Conservation (phyloP, 23 tunicate genomes). For the Clavelina lepadiformis region DNA sequence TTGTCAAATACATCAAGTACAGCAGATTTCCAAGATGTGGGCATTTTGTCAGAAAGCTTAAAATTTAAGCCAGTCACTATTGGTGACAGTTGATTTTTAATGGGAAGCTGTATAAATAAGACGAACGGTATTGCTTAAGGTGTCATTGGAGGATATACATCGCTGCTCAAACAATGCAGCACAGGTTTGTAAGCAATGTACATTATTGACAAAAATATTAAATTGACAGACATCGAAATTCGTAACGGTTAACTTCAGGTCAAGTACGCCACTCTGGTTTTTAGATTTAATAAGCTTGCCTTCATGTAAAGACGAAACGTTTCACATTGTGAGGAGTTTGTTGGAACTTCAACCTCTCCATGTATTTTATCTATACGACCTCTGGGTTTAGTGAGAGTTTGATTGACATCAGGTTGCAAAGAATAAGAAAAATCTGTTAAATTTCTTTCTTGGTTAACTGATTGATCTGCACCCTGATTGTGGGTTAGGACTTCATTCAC, state of each 20-base stretch:
- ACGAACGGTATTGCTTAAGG: background rate
- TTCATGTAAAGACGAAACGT: background rate
- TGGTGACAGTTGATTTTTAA: conserved; percentile 6
- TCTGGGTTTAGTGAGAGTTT: background rate
- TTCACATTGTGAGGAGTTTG: background rate
- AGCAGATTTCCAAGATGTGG: conserved; percentile 1
- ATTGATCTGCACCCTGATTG: no score
- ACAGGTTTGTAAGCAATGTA: background rate
- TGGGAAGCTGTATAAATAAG: conserved; percentile 10
- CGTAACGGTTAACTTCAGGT: no score
- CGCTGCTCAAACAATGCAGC: no score
- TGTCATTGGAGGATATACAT: no score
- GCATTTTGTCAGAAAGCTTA: background rate
- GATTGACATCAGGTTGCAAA: conserved; percentile 12
- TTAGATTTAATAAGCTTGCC: background rate
- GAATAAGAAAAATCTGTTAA: conserved; percentile 4
- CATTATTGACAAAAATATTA: background rate
- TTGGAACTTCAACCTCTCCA: background rate
- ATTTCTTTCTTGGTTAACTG: no score
- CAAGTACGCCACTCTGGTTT: background rate
- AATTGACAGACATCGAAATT: background rate
- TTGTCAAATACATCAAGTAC: conserved; percentile 53
- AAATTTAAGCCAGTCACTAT: conserved; percentile 4
- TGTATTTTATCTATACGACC: conserved; percentile 5
- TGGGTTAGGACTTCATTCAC: no score